phyloP scores from a whole-genome alignment of 2,797 vertebrate species.

The Pseudopleuronectes americanus region DNA sequence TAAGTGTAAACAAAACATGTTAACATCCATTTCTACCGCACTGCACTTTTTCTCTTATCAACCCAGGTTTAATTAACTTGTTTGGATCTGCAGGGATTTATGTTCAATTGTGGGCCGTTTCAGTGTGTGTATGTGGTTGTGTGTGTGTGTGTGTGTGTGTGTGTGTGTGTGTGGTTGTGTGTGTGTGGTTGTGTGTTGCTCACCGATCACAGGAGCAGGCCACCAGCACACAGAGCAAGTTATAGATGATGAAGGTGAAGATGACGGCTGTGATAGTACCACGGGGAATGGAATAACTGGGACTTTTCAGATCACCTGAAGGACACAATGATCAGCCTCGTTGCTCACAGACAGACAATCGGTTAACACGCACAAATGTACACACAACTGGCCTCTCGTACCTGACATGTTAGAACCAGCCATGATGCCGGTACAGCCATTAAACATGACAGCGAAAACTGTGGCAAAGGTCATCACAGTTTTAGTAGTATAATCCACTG shows the following conservation, averaged over 20 bases:
- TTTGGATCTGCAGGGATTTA: slow-evolving; percentile 39
- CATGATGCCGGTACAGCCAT: slow-evolving; percentile 96
- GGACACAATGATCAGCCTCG: not conserved
- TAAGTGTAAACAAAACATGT: slow-evolving; percentile 41
- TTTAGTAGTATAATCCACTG: slow-evolving; percentile 88
- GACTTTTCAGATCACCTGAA: slow-evolving; percentile 90
- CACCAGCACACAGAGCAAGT: slow-evolving; percentile 86
- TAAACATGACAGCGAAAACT: slow-evolving; percentile 94
- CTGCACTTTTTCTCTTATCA: slow-evolving; percentile 16
- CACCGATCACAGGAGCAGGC: slow-evolving; percentile 92
- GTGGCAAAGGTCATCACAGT: slow-evolving; percentile 90
- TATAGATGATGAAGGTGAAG: slow-evolving; percentile 93
- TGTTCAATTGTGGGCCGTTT: not conserved
- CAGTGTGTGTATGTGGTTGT: slow-evolving; percentile 7
- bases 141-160: not conserved
- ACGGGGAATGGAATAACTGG: slow-evolving; percentile 91
- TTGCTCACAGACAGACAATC: not conserved
- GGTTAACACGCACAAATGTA: not conserved
- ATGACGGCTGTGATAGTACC: slow-evolving; percentile 93
- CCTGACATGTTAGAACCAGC: slow-evolving; percentile 95
- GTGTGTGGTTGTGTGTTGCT: slow-evolving; percentile 32
- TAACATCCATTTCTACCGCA: slow-evolving; percentile 30
- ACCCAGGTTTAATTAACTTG: slow-evolving; percentile 34
- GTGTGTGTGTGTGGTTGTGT: slow-evolving; percentile 2
- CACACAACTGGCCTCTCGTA: slow-evolving; percentile 52